These are phyloP conservation scores for Subanguina moxae DNA, from an alignment of 1,140 invertebrate species.

Conservation along the genomic window DNA sequence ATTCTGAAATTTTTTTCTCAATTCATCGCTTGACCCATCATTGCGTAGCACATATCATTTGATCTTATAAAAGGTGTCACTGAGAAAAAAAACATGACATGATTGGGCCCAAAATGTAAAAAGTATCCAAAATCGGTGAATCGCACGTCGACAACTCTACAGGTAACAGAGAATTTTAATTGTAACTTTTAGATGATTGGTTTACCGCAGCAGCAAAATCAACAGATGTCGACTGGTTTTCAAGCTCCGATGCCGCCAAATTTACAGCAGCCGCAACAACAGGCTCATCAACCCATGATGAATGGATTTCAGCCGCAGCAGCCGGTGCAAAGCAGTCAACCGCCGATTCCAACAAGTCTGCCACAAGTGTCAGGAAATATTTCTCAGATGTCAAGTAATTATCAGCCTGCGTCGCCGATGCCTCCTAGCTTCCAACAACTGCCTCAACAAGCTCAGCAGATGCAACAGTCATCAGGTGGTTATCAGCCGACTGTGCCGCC, in stretches of 20 bases:
- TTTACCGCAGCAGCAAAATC: background rate
- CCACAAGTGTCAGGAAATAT: background rate
- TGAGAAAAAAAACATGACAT: too few species aligned
- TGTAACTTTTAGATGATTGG: too few species aligned
- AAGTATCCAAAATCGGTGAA: too few species aligned
- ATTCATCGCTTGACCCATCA: too few species aligned
- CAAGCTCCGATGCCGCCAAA: background rate
- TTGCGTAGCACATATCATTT: too few species aligned
- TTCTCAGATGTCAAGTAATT: background rate
- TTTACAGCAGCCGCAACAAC: background rate
- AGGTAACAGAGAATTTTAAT: too few species aligned
- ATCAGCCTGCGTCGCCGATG: background rate
- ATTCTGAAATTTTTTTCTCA: too few species aligned
- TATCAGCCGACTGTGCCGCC: background rate
- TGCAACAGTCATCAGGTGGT: background rate
- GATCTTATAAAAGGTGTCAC: too few species aligned
- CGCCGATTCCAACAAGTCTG: background rate
- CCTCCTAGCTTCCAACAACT: background rate
- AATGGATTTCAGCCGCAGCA: background rate
- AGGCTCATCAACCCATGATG: background rate
- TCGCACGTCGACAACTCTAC: too few species aligned
- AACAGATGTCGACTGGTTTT: slow-evolving; percentile 4
- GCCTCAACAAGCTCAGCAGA: background rate
- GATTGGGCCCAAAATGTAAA: too few species aligned
- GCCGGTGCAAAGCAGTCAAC: background rate